A percentile compares a stretch with the other conserved stretches of the same genome.
Evolutionary conservation across 2,797 vertebrate species (phyloP).

Genomic region (Sebastes oblongus): DNA sequence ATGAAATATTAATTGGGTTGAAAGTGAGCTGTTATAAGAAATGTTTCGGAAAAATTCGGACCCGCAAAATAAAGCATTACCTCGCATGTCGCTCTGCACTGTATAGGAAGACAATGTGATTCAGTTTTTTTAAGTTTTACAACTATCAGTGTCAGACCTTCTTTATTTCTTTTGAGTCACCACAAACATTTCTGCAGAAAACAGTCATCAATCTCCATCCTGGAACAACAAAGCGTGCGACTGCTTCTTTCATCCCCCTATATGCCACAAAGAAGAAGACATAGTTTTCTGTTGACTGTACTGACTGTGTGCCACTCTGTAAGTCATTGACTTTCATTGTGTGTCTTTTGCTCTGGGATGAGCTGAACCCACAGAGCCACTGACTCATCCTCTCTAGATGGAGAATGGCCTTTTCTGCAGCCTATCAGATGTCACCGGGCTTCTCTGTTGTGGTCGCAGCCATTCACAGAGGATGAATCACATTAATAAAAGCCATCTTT

Average conservation of each 20-base stretch:
- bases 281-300: slow-evolving; percentile 56
- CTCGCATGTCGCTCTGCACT: neutral
- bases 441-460: slow-evolving; percentile 74
- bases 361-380: slow-evolving; percentile 58
- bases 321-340: slow-evolving; percentile 65
- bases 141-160: neutral
- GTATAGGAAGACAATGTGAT: too few species aligned
- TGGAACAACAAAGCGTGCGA: slow-evolving; percentile 36
- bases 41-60: neutral
- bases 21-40: neutral
- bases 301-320: slow-evolving; percentile 37
- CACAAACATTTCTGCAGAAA: slow-evolving; percentile 25
- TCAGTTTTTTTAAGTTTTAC: neutral
- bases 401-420: slow-evolving; percentile 70
- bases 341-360: slow-evolving; percentile 47
- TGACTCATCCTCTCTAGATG: slow-evolving; percentile 69
- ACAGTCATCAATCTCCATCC: slow-evolving; percentile 24
- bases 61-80: neutral
- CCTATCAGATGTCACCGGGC: slow-evolving; percentile 75
- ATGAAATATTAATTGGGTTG: neutral
- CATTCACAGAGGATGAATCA: slow-evolving; percentile 77
- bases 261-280: slow-evolving; percentile 45
- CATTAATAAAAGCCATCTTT: slow-evolving; percentile 76
- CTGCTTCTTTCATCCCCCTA: slow-evolving; percentile 24
- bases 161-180: neutral